Conservation (phyloP, 92 coral and sea anemone genomes). For the Bergia sp. region DNA sequence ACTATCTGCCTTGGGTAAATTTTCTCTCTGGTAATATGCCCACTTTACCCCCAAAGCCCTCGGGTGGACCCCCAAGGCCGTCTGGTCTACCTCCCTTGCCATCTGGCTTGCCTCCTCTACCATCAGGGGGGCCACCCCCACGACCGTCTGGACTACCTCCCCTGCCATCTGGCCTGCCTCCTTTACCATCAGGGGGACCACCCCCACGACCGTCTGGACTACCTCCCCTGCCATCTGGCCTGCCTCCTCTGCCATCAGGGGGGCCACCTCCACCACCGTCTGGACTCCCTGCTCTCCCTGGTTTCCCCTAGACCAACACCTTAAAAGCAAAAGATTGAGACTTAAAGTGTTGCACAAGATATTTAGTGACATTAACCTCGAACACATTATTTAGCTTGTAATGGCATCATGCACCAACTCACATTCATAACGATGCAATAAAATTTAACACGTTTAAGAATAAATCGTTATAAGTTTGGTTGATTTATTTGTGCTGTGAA, state of each 20-base stretch:
- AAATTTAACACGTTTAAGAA: no score
- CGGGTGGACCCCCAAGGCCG: background rate
- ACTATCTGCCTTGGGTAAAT: constrained; percentile 73
- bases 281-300: background rate
- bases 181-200: constrained; percentile 2
- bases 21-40: constrained; percentile 57
- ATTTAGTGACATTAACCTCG: background rate
- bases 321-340: background rate
- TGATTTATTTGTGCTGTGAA: background rate
- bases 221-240: background rate
- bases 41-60: constrained; percentile 19
- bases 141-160: background rate
- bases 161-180: background rate
- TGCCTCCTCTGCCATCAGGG: background rate
- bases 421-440: background rate
- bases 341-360: background rate
- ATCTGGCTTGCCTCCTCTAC: constrained; percentile 12
- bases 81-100: constrained; percentile 10
- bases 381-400: background rate
- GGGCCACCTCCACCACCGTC: background rate
- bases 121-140: background rate
- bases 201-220: background rate
- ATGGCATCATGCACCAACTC: background rate
- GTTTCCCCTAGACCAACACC: background rate
- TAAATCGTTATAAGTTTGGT: background rate